Conservation (phyloP, 2,888 invertebrate species). For the Icerya purchasi region DNA sequence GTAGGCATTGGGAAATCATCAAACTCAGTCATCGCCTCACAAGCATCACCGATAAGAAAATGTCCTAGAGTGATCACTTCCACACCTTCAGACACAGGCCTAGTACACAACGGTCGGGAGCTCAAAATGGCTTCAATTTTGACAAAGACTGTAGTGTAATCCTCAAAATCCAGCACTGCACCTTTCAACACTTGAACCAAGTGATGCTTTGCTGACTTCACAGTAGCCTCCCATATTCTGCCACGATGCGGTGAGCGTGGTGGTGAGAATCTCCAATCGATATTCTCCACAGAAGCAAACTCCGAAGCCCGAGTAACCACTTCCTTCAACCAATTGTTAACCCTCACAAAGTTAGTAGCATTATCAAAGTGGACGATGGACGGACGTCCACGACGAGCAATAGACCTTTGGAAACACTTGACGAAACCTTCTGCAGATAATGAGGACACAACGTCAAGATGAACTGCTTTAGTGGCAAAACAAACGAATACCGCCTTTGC, state of each 20-base stretch:
- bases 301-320: background rate
- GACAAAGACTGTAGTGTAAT: background rate
- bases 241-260: constrained; percentile 2
- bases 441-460: constrained; percentile 1
- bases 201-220: background rate
- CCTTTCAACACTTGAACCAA: background rate
- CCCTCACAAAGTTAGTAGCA: too few species aligned
- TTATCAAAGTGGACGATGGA: constrained; percentile 7
- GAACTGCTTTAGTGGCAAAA: background rate
- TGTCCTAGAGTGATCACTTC: too few species aligned
- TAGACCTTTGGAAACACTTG: constrained; percentile 15
- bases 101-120: constrained; percentile 17
- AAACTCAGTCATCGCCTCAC: too few species aligned
- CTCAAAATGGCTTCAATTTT: constrained; percentile 1
- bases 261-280: constrained; percentile 15
- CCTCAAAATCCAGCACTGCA: background rate
- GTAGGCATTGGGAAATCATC: too few species aligned
- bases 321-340: background rate
- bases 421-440: background rate
- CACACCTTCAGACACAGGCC: too few species aligned
- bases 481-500: constrained; percentile 5
- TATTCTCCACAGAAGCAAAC: constrained; percentile 11
- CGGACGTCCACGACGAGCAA: constrained; percentile 17
- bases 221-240: constrained; percentile 4
- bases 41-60: too few species aligned